Evolutionary conservation across 53 echinoderm and acorn worm species (phyloP).

Genomic region (Apostichopus leukothele): DNA sequence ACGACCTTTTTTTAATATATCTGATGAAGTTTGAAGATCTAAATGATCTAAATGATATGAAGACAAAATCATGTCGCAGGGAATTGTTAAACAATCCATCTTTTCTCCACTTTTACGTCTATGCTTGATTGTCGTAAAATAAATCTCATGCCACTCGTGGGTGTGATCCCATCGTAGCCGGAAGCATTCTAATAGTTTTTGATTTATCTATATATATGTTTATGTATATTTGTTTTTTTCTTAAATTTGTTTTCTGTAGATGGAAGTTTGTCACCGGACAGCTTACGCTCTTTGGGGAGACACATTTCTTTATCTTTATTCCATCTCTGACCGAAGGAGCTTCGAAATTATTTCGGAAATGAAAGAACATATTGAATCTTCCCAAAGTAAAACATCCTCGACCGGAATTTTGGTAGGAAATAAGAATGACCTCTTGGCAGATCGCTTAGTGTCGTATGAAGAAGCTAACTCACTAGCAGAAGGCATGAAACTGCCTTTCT

Average conservation of each 20-base stretch:
- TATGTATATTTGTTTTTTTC: too few relatives aligned
- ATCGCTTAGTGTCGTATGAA: slow-evolving; percentile 62
- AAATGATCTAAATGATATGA: too few relatives aligned
- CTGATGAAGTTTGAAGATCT: too few relatives aligned
- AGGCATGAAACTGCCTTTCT: slow-evolving; percentile 67
- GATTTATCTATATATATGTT: too few relatives aligned
- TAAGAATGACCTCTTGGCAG: slow-evolving; percentile 68
- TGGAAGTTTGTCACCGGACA: slow-evolving; percentile 66
- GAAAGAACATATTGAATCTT: slow-evolving; percentile 61
- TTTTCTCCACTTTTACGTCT: too few relatives aligned
- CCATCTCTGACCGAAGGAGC: slow-evolving; percentile 70
- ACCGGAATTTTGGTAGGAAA: slow-evolving; percentile 79
- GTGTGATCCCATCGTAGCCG: background rate
- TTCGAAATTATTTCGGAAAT: slow-evolving; percentile 67
- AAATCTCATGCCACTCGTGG: background rate
- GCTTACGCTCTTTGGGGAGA: slow-evolving; percentile 87
- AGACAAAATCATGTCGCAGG: too few relatives aligned
- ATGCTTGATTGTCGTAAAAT: background rate
- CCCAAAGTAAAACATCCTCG: slow-evolving; percentile 51
- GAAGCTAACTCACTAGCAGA: slow-evolving; percentile 74
- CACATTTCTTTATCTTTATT: slow-evolving; percentile 81
- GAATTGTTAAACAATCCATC: too few relatives aligned
- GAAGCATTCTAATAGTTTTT: too few relatives aligned
- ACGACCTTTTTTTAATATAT: too few relatives aligned
- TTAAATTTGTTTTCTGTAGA: slow-evolving; percentile 43